Conservation (phyloP, 2,888 invertebrate genomes). For the Lithodes maja region DNA sequence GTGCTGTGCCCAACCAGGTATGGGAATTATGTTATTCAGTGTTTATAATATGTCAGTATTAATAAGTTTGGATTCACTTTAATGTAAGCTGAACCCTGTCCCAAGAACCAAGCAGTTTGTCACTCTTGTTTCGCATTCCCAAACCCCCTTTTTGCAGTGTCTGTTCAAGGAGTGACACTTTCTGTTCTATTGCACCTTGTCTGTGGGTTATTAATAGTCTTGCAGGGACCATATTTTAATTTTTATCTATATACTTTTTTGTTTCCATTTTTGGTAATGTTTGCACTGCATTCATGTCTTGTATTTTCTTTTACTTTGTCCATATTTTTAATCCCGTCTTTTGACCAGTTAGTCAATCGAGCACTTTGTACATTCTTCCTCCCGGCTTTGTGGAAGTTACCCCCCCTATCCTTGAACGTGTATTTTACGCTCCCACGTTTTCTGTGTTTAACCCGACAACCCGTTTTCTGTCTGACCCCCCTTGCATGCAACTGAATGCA, state of each 20-base stretch:
- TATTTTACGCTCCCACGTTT: no score
- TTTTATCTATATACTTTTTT: no score
- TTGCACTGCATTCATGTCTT: neutral
- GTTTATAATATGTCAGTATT: conserved; percentile 19
- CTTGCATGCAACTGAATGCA: no score
- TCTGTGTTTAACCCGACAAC: no score
- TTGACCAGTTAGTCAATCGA: neutral
- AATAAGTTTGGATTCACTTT: neutral
- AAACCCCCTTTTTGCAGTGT: neutral
- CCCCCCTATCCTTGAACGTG: no score
- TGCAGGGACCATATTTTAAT: no score
- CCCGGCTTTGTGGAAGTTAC: neutral
- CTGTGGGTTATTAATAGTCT: neutral
- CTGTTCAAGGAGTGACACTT: neutral
- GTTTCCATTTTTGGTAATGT: neutral
- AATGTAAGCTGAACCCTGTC: neutral
- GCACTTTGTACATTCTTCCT: neutral
- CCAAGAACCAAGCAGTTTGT: neutral
- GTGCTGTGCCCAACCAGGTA: conserved; percentile 51
- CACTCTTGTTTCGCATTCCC: neutral
- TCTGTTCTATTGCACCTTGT: neutral
- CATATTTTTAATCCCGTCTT: neutral
- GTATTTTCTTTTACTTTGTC: neutral
- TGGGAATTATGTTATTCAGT: conserved; percentile 25
- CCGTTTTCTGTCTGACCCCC: no score